Evolutionary conservation across 1,140 invertebrate species (phyloP), one percentile per base, ranked within the genome.

Genomic region (Vanessa atalanta): DNA sequence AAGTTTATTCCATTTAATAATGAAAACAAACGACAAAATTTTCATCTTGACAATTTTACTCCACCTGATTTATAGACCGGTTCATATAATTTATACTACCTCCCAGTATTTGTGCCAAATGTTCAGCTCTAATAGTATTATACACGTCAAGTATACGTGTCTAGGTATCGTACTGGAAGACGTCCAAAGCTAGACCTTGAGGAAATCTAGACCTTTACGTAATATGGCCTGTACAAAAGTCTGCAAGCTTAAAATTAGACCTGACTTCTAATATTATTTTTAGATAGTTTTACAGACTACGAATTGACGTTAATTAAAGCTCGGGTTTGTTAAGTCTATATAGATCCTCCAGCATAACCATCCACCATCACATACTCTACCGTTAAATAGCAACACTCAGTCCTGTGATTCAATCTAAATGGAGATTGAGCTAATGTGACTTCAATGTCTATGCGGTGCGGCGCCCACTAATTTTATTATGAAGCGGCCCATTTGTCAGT

Each of bases 151-250:
- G 57, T 61, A 6, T 61, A 37, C 51, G 51, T 16, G 43, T 26
- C 31, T 68, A 61, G 23, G 31, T 55, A 37, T 31, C 8, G 31
- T 55, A 68, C 55, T 68, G 66, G 66, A 68, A 68, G 66, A 55
- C 51, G 50, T 68, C 66, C 66, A 68, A 68, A n/a, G 26, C 50
- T 20, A 31, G 37, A 67, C 66, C 66, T 68, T 55, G 66, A 43
- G 12, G 26, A 55, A 16, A 16, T 20, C 65, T 66, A 66, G 65
- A 68, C 66, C 66, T 68, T 55, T 55, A 68, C 66, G 51, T 68
- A 68, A 68, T 26, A 31, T 43, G 51, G 55, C 26, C 66, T 55
- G 14, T 68, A 37, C 16, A 4, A 16, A 37, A 12, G 0, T 31
- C 4, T 57, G 16, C 4, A 8, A 20, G 20, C 55, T 16, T 9